Conservation (phyloP, 2,888 invertebrate genomes). For the Pristionchus maxplancki region DNA sequence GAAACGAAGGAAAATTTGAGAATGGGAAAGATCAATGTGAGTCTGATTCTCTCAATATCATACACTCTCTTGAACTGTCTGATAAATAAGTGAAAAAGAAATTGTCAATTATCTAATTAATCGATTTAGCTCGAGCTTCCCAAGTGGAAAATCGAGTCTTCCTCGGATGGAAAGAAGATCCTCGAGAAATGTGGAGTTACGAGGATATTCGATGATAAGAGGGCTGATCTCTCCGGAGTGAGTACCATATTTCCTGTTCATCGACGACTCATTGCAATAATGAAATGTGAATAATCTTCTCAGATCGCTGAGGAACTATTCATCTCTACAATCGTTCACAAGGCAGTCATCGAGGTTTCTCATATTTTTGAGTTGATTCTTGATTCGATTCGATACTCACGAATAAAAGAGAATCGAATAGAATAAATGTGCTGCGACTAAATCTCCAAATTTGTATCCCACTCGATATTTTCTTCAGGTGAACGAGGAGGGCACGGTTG, state of each 20-base stretch:
- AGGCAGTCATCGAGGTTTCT: conserved; percentile 66
- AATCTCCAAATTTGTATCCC: too few relatives aligned
- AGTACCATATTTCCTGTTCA: background rate
- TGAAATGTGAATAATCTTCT: too few relatives aligned
- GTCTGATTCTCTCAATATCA: too few relatives aligned
- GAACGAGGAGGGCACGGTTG: conserved; percentile 53
- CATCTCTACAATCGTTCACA: conserved; percentile 63
- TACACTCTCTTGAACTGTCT: too few relatives aligned
- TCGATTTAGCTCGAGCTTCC: conserved; percentile 57
- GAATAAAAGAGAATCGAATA: too few relatives aligned
- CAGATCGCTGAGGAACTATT: conserved; percentile 55
- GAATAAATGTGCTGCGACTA: too few relatives aligned
- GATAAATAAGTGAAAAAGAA: too few relatives aligned
- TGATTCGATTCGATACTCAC: too few relatives aligned
- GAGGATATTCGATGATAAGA: conserved; percentile 56
- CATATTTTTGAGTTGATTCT: background rate
- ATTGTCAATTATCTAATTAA: too few relatives aligned
- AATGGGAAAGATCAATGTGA: background rate
- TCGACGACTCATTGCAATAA: background rate
- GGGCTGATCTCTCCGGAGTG: conserved; percentile 59
- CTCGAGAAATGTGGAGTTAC: conserved; percentile 60
- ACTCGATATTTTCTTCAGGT: conserved; percentile 30
- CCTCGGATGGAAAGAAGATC: conserved; percentile 53
- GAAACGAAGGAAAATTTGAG: background rate
- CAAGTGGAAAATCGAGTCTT: conserved; percentile 64